phyloP scores from a whole-genome alignment of 1,140 invertebrate species.

The Araneus ventricosus region DNA sequence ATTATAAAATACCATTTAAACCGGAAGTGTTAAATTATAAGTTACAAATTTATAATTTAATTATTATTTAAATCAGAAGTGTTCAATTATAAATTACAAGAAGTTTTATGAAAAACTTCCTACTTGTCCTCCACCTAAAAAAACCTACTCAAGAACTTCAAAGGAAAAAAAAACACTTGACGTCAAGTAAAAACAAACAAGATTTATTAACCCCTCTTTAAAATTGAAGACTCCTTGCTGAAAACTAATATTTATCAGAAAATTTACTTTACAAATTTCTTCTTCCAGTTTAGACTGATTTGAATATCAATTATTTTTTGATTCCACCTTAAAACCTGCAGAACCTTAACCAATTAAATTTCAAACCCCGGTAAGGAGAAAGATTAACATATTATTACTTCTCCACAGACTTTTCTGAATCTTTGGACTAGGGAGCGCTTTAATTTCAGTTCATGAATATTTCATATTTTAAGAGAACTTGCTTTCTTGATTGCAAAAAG shows the following conservation, averaged over 20 bases:
- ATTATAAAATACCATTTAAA: too few species aligned
- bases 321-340: neutral
- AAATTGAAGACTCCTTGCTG: too few species aligned
- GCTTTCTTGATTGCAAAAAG: slow-evolving; percentile 7
- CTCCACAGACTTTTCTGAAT: neutral
- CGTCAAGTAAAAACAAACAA: too few species aligned
- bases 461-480: slow-evolving; percentile 2
- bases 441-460: slow-evolving; percentile 23
- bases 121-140: too few species aligned
- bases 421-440: neutral
- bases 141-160: too few species aligned
- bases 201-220: too few species aligned
- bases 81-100: too few species aligned
- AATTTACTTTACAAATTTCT: neutral
- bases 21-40: too few species aligned
- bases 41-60: too few species aligned
- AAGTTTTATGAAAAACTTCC: too few species aligned
- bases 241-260: neutral
- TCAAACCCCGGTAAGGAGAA: neutral
- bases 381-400: slow-evolving; percentile 17
- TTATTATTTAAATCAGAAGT: too few species aligned
- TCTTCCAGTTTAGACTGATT: neutral
- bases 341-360: neutral
- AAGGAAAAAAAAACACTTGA: too few species aligned
- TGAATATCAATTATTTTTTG: neutral